These are phyloP conservation scores for Acleris literana DNA, from an alignment of 2,888 invertebrate genomes.

Conservation along the genomic window DNA sequence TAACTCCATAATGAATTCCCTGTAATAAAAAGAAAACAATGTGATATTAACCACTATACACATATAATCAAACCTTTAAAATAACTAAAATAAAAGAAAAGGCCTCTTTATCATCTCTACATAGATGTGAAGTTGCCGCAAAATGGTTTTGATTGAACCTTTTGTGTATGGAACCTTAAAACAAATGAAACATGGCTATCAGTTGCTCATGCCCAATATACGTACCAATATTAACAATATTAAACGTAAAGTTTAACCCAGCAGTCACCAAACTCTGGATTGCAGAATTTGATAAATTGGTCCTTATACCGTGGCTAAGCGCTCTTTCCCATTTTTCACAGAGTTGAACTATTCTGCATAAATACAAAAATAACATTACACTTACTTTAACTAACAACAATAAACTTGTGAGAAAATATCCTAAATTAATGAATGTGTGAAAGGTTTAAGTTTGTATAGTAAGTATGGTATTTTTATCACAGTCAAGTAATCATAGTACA, in stretches of 20 bases:
- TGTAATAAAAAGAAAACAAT: slow-evolving; percentile 46
- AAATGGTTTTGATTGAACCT: too few species aligned
- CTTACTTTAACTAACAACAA: too few species aligned
- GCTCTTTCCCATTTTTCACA: slow-evolving; percentile 91
- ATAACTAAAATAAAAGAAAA: too few species aligned
- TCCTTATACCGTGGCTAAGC: slow-evolving; percentile 90
- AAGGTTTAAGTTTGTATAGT: too few species aligned
- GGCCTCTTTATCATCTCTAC: too few species aligned
- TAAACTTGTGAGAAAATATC: too few species aligned
- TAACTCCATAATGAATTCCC: slow-evolving; percentile 90
- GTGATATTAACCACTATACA: background rate
- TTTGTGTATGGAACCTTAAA: too few species aligned
- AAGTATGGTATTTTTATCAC: too few species aligned
- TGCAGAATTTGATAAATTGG: slow-evolving; percentile 78
- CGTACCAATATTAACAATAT: slow-evolving; percentile 79
- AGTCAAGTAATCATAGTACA: too few species aligned
- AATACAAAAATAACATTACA: slow-evolving; percentile 19
- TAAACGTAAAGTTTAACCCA: slow-evolving; percentile 78
- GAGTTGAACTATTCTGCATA: slow-evolving; percentile 80
- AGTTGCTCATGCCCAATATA: slow-evolving; percentile 22
- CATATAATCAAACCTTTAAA: background rate
- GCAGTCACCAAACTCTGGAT: slow-evolving; percentile 77
- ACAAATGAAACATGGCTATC: too few species aligned
- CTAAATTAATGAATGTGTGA: too few species aligned
- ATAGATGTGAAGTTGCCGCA: too few species aligned